These are phyloP conservation scores for Molossus molossus DNA, from an alignment of 2,797 vertebrate species.

Conservation along the genomic window DNA sequence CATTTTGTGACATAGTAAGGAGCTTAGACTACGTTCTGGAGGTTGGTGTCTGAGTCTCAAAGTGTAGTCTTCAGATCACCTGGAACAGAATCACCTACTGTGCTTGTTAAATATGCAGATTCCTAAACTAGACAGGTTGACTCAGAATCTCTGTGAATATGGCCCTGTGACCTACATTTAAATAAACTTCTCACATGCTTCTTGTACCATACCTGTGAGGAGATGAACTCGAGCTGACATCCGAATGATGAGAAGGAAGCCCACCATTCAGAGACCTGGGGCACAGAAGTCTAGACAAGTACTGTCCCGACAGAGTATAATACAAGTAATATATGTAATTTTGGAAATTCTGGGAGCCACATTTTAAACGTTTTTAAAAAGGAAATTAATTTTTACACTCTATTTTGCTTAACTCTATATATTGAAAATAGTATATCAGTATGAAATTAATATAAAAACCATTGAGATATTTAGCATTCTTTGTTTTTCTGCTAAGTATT, in stretches of 20 bases:
- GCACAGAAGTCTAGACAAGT: background rate
- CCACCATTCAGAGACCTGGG: background rate
- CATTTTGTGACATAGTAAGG: background rate
- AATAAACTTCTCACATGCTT: background rate
- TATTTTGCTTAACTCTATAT: background rate
- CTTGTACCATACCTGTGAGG: background rate
- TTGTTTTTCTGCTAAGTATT: constrained; percentile 4
- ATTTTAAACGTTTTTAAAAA: background rate
- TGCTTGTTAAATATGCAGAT: background rate
- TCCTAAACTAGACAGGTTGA: background rate
- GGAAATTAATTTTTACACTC: constrained; percentile 2
- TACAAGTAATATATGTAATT: background rate
- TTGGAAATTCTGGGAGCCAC: background rate
- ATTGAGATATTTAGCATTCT: background rate
- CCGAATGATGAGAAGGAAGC: background rate
- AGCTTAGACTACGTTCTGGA: background rate
- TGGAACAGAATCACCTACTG: background rate
- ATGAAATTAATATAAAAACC: background rate
- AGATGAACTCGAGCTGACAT: background rate
- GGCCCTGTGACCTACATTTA: background rate
- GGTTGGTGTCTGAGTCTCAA: background rate
- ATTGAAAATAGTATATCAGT: constrained; percentile 17
- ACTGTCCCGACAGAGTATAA: background rate
- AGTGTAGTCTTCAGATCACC: background rate
- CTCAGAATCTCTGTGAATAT: background rate